Conservation (phyloP, 2,113 vertebrate genomes). For the Ailurus styani region DNA sequence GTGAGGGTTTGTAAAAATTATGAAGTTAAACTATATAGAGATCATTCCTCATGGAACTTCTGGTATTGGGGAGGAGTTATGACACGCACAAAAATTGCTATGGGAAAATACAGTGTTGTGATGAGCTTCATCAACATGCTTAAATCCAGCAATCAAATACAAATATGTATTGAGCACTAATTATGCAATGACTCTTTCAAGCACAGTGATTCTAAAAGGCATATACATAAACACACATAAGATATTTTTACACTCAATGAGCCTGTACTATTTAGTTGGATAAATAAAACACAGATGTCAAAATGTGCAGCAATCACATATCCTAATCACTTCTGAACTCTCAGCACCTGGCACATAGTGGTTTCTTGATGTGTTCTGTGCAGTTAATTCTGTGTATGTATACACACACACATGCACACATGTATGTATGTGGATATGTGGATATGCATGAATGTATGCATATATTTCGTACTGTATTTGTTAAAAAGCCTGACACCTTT, state of each 20-base stretch:
- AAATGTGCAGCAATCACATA: constrained; percentile 34
- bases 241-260: constrained; percentile 44
- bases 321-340: neutral
- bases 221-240: constrained; percentile 42
- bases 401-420: neutral
- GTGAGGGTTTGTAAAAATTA: neutral
- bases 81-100: neutral
- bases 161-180: constrained; percentile 50
- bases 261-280: constrained; percentile 43
- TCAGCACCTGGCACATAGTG: constrained; percentile 11
- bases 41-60: neutral
- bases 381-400: neutral
- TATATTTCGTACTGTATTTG: neutral
- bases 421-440: neutral
- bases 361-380: neutral
- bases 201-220: constrained; percentile 33
- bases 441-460: neutral
- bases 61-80: neutral
- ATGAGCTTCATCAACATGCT: neutral
- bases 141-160: constrained; percentile 34
- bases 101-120: neutral
- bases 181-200: constrained; percentile 40
- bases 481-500: neutral
- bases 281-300: constrained; percentile 56
- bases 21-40: neutral